Conservation (phyloP, 2,888 invertebrate genomes). For the Cistogaster globosa region DNA sequence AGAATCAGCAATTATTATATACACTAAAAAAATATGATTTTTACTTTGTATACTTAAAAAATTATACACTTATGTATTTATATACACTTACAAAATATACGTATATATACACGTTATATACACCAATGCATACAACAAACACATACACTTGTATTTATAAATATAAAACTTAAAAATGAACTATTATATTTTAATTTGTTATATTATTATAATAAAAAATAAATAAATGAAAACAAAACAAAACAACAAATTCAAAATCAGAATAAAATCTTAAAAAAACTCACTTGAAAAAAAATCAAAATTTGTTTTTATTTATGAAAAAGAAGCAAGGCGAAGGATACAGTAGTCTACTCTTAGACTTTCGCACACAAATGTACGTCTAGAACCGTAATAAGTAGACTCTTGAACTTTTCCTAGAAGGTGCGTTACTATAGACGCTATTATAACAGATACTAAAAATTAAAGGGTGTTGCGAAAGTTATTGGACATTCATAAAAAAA, state of each 20-base stretch:
- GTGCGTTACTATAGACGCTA: too few relatives aligned
- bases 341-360: too few relatives aligned
- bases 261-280: slow-evolving; percentile 52
- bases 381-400: too few relatives aligned
- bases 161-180: slow-evolving; percentile 43
- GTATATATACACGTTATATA: slow-evolving; percentile 63
- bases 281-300: slow-evolving; percentile 33
- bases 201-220: slow-evolving; percentile 50
- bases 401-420: too few relatives aligned
- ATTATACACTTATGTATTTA: slow-evolving; percentile 50
- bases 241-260: slow-evolving; percentile 38
- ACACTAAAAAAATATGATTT: slow-evolving; percentile 60
- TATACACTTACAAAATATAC: slow-evolving; percentile 51
- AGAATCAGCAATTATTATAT: slow-evolving; percentile 52
- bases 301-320: neutral
- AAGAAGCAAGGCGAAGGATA: neutral
- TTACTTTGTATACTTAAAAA: slow-evolving; percentile 67
- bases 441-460: too few relatives aligned
- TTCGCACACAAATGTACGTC: too few relatives aligned
- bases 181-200: slow-evolving; percentile 69
- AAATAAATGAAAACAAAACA: slow-evolving; percentile 22
- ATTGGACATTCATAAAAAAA: too few relatives aligned
- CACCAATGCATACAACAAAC: slow-evolving; percentile 39
- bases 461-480: too few relatives aligned
- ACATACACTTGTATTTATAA: slow-evolving; percentile 45